A percentile compares a stretch with the other conserved stretches of the same genome.
phyloP scores from a whole-genome alignment of 2,797 vertebrate species.

The Brachymystax lenok region DNA sequence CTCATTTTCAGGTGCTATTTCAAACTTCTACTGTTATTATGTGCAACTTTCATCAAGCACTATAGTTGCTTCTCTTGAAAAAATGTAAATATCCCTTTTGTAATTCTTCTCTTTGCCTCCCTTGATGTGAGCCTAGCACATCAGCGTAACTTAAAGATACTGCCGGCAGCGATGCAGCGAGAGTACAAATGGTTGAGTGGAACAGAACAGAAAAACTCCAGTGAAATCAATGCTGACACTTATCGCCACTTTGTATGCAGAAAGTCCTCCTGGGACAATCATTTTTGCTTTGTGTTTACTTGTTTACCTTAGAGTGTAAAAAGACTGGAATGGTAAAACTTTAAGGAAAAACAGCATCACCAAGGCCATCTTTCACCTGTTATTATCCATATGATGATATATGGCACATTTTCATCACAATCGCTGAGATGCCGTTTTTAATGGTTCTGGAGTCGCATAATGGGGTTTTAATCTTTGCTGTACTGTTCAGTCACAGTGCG shows the following conservation, averaged over 20 bases:
- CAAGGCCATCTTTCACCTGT: constrained; percentile 46
- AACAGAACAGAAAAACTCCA: constrained; percentile 55
- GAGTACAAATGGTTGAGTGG: constrained; percentile 57
- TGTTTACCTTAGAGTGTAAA: constrained; percentile 49
- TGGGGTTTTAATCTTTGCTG: constrained; percentile 25
- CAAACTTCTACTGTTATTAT: constrained; percentile 49
- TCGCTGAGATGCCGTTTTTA: constrained; percentile 23
- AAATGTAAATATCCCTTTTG: constrained; percentile 45
- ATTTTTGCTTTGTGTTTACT: constrained; percentile 40
- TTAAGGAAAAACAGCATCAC: constrained; percentile 31
- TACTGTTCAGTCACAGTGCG: constrained; percentile 12
- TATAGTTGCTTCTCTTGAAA: constrained; percentile 53
- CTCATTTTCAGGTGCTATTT: constrained; percentile 55
- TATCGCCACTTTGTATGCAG: constrained; percentile 68
- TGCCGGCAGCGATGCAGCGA: constrained; percentile 29
- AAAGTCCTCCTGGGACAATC: constrained; percentile 59
- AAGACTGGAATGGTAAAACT: constrained; percentile 14
- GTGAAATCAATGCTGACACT: constrained; percentile 71
- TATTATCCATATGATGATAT: constrained; percentile 19
- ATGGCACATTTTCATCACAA: constrained; percentile 31
- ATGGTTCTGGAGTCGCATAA: constrained; percentile 30
- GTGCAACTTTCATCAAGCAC: constrained; percentile 22
- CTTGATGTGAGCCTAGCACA: constrained; percentile 43
- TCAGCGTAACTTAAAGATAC: constrained; percentile 54
- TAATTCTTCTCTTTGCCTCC: constrained; percentile 49